Evolutionary conservation across 1,140 invertebrate genomes (phyloP), one percentile per base, ranked within the genome.

Genomic region (Trachymyrmex septentrionalis): DNA sequence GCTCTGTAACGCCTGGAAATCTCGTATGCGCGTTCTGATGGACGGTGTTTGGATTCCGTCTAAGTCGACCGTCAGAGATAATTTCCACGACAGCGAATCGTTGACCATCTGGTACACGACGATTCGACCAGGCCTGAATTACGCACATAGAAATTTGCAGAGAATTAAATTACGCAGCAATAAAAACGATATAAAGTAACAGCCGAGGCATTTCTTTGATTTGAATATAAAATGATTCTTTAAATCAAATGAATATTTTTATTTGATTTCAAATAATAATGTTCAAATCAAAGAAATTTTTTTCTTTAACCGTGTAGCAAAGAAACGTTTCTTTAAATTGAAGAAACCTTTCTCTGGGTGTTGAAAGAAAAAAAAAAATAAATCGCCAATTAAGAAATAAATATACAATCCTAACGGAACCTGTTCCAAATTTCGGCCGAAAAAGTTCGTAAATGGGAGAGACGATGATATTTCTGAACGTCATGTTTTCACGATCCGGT

Each of bases 401-500:
- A 63, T 3, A 16, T 57, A 59, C 34, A n/a, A 14, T 48, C 44
- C 14, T 16, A n/a, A 14, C 14, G 3, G 19, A 16, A 50, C 73
- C 12, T 3, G 57, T 61, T 48, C 4, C 48, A 24, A 53, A 55
- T 80, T 80, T 69, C 9, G 19, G 24, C 24, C 19, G 44, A 38
- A 21, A 63, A 80, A 38, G 5, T 71, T 19, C 30, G 21, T 48
- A 50, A 14, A 21, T 16, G 48, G 10, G 61, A 34, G 12, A 34
- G 19, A 21, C 44, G 19, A 5, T 14, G 7, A 50, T 50, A n/a
- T 59, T 48, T 69, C 44, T 69, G 66, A 69, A 48, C 2, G 12
- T 44, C 87, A 77, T 57, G 87, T 89, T 89, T 89, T 63, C 88
- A 89, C 66, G 75, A 64, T 89, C 57, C 67, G 69, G 87, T 69